Evolutionary conservation across 2,888 invertebrate species (phyloP).

Genomic region (Rhamphomyia laevipes): DNA sequence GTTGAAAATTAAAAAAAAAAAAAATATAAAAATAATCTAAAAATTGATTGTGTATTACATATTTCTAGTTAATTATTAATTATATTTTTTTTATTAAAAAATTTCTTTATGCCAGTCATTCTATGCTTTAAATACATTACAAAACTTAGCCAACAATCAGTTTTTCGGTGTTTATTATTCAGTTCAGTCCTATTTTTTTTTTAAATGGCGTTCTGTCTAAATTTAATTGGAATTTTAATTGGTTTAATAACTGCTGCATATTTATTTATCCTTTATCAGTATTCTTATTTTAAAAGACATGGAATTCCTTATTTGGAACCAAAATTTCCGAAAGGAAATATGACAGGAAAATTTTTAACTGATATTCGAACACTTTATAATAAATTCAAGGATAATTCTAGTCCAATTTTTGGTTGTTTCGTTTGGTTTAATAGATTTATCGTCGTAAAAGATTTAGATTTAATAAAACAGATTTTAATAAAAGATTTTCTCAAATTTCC

Average conservation of each 20-base stretch:
- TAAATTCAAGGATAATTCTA: slow-evolving; percentile 6
- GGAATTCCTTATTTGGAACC: slow-evolving; percentile 3
- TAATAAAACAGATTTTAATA: slow-evolving; percentile 31
- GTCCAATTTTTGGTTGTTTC: slow-evolving; percentile 25
- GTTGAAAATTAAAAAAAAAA: no score
- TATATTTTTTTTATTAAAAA: no score
- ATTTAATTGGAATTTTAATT: not conserved
- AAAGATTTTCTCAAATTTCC: slow-evolving; percentile 35
- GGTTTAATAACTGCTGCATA: not conserved
- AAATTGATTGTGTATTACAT: no score
- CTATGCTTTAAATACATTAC: no score
- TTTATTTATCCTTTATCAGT: not conserved
- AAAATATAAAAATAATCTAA: no score
- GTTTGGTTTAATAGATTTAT: slow-evolving; percentile 21
- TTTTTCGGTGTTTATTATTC: no score
- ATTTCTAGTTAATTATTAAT: no score
- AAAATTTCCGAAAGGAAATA: slow-evolving; percentile 6
- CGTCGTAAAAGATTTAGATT: slow-evolving; percentile 27
- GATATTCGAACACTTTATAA: slow-evolving; percentile 4
- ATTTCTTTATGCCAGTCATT: no score
- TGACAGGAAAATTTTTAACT: not conserved
- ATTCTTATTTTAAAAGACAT: not conserved
- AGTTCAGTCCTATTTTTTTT: no score
- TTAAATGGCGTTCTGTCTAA: no score
- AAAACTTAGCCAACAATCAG: no score